Evolutionary conservation across 2,113 vertebrate genomes (phyloP).

Genomic region (Brachypodius melanocephalos): DNA sequence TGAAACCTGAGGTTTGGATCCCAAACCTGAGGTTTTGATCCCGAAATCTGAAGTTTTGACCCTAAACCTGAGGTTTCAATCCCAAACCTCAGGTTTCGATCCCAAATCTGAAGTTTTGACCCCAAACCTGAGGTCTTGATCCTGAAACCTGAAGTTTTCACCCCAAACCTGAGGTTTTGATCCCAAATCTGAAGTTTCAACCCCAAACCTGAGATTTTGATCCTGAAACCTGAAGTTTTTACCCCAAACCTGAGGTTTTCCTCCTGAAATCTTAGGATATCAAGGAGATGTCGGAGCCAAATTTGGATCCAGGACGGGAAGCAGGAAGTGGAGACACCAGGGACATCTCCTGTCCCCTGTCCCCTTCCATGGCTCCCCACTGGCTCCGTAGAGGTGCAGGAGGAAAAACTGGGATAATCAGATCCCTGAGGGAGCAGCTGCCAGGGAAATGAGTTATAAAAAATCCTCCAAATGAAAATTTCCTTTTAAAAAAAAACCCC

Average conservation of each 20-base stretch:
- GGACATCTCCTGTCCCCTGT: not conserved
- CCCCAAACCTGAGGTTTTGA: not conserved
- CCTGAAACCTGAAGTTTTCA: no score
- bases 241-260: not conserved
- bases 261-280: not conserved
- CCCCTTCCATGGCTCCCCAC: not conserved
- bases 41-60: not conserved
- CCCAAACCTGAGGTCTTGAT: no score
- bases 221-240: not conserved
- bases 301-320: not conserved
- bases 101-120: no score
- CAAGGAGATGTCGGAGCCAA: not conserved
- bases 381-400: accelerated
- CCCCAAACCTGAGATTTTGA: not conserved
- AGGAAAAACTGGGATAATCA: not conserved
- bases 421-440: not conserved
- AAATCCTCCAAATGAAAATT: not conserved
- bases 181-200: not conserved
- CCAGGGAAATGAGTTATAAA: not conserved
- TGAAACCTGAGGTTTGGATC: not conserved
- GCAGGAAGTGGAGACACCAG: not conserved
- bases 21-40: not conserved
- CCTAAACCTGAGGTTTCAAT: no score
- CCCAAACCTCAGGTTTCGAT: no score
- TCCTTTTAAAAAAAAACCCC: not conserved